These are phyloP conservation scores for Botrylloides violaceus DNA, from an alignment of 23 tunicate genomes.

Conservation along the genomic window DNA sequence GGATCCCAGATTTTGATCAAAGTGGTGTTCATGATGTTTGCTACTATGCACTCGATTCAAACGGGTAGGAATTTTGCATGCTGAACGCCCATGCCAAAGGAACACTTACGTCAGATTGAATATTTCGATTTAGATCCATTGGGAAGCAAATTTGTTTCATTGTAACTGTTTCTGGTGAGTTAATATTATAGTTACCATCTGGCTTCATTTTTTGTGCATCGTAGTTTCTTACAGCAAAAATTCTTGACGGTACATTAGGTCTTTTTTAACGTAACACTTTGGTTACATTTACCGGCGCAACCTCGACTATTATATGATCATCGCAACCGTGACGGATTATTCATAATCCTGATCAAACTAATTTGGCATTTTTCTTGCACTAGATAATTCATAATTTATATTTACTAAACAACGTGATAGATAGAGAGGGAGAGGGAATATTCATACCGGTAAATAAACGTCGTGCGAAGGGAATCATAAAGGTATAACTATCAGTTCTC, in stretches of 20 bases:
- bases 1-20: neutral
- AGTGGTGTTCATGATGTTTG: neutral
- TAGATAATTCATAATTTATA: neutral
- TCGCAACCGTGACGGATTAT: neutral
- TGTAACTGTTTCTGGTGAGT: neutral
- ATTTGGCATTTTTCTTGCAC: neutral
- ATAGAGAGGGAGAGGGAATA: neutral
- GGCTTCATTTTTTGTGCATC: too few relatives aligned
- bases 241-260: too few relatives aligned
- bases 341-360: neutral
- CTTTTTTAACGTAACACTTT: too few relatives aligned
- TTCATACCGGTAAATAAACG: too few relatives aligned
- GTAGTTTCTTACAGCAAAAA: too few relatives aligned
- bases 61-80: neutral
- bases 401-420: neutral
- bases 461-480: too few relatives aligned
- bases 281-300: too few relatives aligned
- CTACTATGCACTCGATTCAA: conserved; percentile 4
- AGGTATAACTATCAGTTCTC: too few relatives aligned
- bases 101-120: neutral
- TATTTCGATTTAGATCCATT: neutral
- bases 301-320: neutral
- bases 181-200: too few relatives aligned
- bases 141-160: neutral
- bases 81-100: neutral